A percentile compares a stretch with the other conserved stretches of the same genome.
phyloP scores from a whole-genome alignment of 2,888 invertebrate genomes.

The Hipparchia semele region DNA sequence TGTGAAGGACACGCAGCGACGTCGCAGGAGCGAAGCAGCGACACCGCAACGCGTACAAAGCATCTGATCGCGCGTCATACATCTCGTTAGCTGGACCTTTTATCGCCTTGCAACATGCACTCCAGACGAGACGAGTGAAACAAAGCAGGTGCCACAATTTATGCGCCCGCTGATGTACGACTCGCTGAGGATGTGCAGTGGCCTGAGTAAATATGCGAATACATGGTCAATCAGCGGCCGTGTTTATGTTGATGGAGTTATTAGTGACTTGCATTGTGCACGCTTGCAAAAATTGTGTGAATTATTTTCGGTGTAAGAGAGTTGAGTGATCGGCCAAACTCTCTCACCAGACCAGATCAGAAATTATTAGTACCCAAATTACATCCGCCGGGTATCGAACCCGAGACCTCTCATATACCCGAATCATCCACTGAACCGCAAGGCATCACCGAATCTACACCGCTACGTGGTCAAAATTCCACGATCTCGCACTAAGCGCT shows the following conservation, averaged over 20 bases:
- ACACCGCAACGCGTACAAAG: too few species aligned
- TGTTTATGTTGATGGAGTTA: slow-evolving; percentile 17
- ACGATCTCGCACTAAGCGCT: too few species aligned
- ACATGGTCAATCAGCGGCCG: slow-evolving; percentile 29
- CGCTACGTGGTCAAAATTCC: too few species aligned
- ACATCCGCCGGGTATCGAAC: too few species aligned
- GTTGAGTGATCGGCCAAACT: too few species aligned
- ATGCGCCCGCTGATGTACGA: slow-evolving; percentile 36
- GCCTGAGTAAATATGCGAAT: slow-evolving; percentile 36
- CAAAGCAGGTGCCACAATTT: slow-evolving; percentile 32
- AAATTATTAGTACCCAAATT: too few species aligned
- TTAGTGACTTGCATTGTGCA: slow-evolving; percentile 16
- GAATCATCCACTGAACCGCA: too few species aligned
- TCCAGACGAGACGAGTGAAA: slow-evolving; percentile 23
- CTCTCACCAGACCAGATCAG: too few species aligned
- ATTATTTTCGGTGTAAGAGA: background rate
- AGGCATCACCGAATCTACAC: too few species aligned
- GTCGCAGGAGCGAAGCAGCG: too few species aligned
- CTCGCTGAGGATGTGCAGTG: slow-evolving; percentile 37
- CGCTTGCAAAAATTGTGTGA: background rate
- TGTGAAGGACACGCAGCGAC: too few species aligned
- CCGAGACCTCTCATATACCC: too few species aligned
- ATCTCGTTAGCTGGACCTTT: background rate
- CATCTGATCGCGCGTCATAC: background rate
- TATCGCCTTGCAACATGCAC: slow-evolving; percentile 21